These are phyloP conservation scores for Drosophila grimshawi DNA, from an alignment of 1,140 invertebrate species.

Conservation along the genomic window DNA sequence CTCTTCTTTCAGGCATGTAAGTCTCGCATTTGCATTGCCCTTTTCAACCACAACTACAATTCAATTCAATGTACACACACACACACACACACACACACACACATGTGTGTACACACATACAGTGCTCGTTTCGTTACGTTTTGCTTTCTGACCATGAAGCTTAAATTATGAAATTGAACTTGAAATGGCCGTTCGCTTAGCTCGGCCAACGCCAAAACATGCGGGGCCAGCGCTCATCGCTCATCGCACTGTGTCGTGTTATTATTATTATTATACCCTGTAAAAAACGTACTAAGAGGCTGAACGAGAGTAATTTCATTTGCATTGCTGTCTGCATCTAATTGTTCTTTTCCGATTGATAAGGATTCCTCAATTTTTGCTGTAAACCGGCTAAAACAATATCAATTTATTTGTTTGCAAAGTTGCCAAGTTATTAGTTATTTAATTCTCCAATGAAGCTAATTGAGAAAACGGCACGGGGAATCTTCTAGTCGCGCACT, in stretches of 20 bases:
- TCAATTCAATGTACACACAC: constrained; percentile 25
- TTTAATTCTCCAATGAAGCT: no score
- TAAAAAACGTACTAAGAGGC: not conserved
- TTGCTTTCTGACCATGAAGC: constrained; percentile 67
- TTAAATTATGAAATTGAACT: constrained; percentile 83
- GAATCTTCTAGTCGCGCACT: constrained; percentile 36
- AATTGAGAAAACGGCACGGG: not conserved
- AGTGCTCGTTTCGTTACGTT: constrained; percentile 27
- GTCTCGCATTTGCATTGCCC: constrained; percentile 26
- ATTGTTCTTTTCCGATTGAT: no score
- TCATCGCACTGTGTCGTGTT: not conserved
- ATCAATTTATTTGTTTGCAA: no score
- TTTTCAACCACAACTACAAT: constrained; percentile 19
- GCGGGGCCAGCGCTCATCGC: constrained; percentile 13
- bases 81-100: not conserved
- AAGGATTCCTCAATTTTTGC: no score
- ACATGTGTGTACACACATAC: constrained; percentile 1
- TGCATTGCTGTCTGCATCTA: no score
- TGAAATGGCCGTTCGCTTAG: constrained; percentile 53
- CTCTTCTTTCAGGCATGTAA: constrained; percentile 9
- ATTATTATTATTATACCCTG: constrained; percentile 18
- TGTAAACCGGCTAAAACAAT: no score
- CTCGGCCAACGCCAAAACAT: constrained; percentile 30
- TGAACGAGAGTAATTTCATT: not conserved
- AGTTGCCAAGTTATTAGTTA: no score